These are phyloP conservation scores for Pinctada fucata DNA, from an alignment of 2,888 invertebrate species.

Conservation along the genomic window DNA sequence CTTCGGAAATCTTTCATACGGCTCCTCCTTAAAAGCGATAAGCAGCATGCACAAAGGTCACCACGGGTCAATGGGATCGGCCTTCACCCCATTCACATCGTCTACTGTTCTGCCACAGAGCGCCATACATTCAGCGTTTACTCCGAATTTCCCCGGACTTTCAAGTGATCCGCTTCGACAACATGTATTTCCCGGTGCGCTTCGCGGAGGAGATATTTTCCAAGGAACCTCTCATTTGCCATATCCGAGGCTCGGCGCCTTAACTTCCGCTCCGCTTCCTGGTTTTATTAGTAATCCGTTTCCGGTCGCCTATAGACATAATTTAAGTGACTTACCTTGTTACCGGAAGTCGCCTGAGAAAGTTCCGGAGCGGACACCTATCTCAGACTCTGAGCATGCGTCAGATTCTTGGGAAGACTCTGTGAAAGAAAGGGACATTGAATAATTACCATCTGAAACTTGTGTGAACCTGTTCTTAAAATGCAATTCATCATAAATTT, in stretches of 20 bases:
- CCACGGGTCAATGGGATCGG: constrained; percentile 70
- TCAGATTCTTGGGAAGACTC: constrained; percentile 59
- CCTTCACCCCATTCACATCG: constrained; percentile 74
- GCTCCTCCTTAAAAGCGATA: constrained; percentile 45
- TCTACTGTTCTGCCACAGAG: constrained; percentile 46
- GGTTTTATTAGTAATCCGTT: constrained; percentile 63
- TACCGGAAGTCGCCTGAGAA: constrained; percentile 47
- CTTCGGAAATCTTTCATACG: constrained; percentile 44
- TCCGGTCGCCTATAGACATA: constrained; percentile 59
- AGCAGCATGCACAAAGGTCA: constrained; percentile 44
- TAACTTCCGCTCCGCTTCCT: constrained; percentile 49
- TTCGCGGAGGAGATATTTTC: constrained; percentile 44
- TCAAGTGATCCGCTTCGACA: constrained; percentile 43
- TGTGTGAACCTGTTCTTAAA: too few relatives aligned
- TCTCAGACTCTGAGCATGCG: constrained; percentile 54
- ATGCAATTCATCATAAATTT: too few relatives aligned
- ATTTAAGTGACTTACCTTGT: constrained; percentile 37
- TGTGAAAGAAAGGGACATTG: constrained; percentile 45
- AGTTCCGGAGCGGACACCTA: constrained; percentile 48
- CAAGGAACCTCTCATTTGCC: constrained; percentile 44
- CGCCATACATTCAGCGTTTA: constrained; percentile 71
- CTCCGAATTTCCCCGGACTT: constrained; percentile 59
- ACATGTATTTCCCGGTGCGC: constrained; percentile 26
- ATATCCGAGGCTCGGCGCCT: constrained; percentile 41
- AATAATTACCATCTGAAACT: not conserved